phyloP scores from a whole-genome alignment of 2,113 vertebrate species.

The Phodopus roborovskii region DNA sequence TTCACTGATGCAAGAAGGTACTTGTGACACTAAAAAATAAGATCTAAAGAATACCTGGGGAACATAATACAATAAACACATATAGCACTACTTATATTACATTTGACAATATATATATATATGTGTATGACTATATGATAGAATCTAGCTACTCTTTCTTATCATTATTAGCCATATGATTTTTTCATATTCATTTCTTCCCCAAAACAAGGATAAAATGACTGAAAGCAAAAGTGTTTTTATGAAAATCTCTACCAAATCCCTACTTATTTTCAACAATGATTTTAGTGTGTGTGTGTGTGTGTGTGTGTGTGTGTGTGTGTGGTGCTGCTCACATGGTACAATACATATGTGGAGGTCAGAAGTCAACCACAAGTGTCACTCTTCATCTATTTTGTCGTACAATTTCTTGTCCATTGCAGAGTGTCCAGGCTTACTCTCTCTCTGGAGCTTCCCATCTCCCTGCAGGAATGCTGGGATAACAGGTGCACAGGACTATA shows the following conservation, averaged over 20 bases:
- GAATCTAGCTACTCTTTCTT: not conserved
- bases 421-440: not conserved
- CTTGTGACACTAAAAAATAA: constrained; percentile 44
- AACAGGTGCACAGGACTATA: not conserved
- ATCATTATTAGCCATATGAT: not conserved
- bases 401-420: no score
- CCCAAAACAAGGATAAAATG: constrained; percentile 52
- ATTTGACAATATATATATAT: no score
- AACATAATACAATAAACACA: constrained; percentile 44
- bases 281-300: not conserved
- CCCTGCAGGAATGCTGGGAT: not conserved
- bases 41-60: constrained; percentile 53
- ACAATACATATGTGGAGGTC: not conserved
- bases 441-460: no score
- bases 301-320: not conserved
- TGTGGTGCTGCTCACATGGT: not conserved
- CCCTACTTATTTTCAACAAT: constrained; percentile 1
- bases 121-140: not conserved
- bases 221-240: not conserved
- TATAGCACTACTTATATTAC: not conserved
- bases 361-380: not conserved
- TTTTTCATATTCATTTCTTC: constrained; percentile 26
- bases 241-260: constrained; percentile 23
- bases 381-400: no score
- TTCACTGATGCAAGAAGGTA: constrained; percentile 56